Conservation (phyloP, 2,113 vertebrate genomes). For the Erythrocercus mccallii region DNA sequence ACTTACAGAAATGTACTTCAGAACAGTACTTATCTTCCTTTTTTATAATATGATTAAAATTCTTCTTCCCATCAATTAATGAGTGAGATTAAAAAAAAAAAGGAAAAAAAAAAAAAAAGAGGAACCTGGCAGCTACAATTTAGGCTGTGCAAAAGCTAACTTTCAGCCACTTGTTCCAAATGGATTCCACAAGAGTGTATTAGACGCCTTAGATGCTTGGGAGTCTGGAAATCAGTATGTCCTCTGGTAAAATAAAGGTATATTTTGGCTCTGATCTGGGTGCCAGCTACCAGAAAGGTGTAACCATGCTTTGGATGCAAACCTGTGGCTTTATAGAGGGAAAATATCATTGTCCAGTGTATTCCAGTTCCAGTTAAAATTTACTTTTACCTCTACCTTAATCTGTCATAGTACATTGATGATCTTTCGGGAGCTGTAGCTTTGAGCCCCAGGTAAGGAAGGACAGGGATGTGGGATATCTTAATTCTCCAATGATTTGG, state of each 20-base stretch:
- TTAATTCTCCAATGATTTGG: background rate
- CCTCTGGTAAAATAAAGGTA: background rate
- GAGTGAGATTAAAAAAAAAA: background rate
- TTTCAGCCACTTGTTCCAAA: background rate
- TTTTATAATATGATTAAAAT: background rate
- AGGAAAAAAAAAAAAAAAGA: background rate
- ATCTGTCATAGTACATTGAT: rapidly evolving
- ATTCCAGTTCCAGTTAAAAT: background rate
- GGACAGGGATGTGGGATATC: background rate
- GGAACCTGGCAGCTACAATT: background rate
- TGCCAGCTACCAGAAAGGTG: background rate
- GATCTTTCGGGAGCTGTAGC: background rate
- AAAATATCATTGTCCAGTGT: background rate
- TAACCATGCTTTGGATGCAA: background rate
- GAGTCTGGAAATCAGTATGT: background rate
- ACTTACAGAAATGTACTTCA: constrained; percentile 21
- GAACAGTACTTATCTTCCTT: background rate
- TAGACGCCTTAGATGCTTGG: background rate
- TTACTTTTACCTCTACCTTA: background rate
- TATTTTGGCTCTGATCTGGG: background rate
- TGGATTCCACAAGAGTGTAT: background rate
- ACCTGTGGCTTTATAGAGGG: background rate
- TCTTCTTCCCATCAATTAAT: background rate
- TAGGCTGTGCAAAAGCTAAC: background rate
- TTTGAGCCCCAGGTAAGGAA: background rate